Conservation (phyloP, 2,113 vertebrate genomes). For the Takifugu bimaculatus region DNA sequence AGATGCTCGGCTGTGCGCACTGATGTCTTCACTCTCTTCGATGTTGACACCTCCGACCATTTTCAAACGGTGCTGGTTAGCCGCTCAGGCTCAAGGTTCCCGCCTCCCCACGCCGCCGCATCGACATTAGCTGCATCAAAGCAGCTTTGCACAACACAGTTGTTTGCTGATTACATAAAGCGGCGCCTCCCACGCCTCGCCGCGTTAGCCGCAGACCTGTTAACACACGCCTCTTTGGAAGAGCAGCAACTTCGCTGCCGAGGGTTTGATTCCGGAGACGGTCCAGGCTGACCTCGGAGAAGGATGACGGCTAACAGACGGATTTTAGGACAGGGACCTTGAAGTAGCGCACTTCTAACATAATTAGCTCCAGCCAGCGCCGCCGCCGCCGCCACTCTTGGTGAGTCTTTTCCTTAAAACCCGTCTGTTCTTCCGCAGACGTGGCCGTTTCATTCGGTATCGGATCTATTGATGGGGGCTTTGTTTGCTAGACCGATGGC, state of each 20-base stretch:
- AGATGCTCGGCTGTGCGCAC: too few species aligned
- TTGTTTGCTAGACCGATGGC: too few species aligned
- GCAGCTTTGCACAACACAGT: constrained; percentile 53
- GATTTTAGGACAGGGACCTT: constrained; percentile 68
- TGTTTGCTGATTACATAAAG: constrained; percentile 58
- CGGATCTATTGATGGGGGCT: neutral
- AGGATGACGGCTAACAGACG: constrained; percentile 28
- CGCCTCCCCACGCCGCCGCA: constrained; percentile 28
- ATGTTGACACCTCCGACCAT: neutral
- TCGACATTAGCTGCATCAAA: constrained; percentile 44
- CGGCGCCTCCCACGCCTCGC: constrained; percentile 44
- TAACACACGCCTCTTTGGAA: constrained; percentile 38
- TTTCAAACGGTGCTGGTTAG: neutral
- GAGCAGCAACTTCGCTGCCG: constrained; percentile 21
- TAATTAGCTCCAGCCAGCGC: constrained; percentile 69
- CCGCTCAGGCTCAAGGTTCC: constrained; percentile 30
- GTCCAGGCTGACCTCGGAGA: too few species aligned
- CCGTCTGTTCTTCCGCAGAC: constrained; percentile 48
- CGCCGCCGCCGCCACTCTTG: constrained; percentile 10
- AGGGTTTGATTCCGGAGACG: constrained; percentile 6
- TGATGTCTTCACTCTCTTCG: too few species aligned
- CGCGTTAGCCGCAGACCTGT: constrained; percentile 39
- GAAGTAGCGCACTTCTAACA: constrained; percentile 72
- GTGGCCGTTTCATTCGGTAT: constrained; percentile 34
- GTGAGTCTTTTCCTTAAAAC: constrained; percentile 28